Evolutionary conservation across 2,113 vertebrate genomes (phyloP).

Genomic region (Alaudala cheleensis): DNA sequence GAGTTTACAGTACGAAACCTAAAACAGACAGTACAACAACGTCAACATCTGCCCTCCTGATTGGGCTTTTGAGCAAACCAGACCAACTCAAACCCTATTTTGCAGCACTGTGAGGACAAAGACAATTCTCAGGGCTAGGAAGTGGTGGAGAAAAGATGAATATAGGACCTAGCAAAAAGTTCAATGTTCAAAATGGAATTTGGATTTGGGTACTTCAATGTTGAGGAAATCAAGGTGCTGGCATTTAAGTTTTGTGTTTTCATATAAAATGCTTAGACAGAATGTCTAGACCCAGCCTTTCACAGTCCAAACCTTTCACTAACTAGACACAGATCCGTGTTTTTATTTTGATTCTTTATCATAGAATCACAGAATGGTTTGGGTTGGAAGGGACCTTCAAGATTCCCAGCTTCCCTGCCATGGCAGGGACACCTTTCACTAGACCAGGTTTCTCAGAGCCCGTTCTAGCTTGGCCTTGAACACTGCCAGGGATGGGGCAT

Average conservation of each 20-base stretch:
- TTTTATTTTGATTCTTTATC: not conserved
- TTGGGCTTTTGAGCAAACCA: not conserved
- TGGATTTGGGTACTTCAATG: not conserved
- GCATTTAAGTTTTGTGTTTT: not conserved
- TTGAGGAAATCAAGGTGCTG: not conserved
- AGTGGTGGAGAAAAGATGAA: not conserved
- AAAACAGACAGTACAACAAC: not conserved
- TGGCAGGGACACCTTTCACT: too few relatives aligned
- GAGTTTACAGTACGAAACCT: not conserved
- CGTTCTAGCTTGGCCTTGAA: too few relatives aligned
- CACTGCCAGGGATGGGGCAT: too few relatives aligned
- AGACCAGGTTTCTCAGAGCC: too few relatives aligned
- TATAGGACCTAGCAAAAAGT: not conserved
- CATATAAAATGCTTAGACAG: not conserved
- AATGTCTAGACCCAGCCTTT: not conserved
- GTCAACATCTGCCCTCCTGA: not conserved
- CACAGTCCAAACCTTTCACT: not conserved
- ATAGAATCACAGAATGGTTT: not conserved
- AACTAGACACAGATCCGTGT: not conserved
- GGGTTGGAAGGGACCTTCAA: too few relatives aligned
- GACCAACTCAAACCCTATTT: conserved; percentile 1
- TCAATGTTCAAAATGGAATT: not conserved
- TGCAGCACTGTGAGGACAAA: not conserved
- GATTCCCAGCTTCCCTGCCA: too few relatives aligned
- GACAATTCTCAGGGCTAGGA: not conserved